Evolutionary conservation across 2,888 invertebrate genomes (phyloP).

Genomic region (Belgica antarctica): DNA sequence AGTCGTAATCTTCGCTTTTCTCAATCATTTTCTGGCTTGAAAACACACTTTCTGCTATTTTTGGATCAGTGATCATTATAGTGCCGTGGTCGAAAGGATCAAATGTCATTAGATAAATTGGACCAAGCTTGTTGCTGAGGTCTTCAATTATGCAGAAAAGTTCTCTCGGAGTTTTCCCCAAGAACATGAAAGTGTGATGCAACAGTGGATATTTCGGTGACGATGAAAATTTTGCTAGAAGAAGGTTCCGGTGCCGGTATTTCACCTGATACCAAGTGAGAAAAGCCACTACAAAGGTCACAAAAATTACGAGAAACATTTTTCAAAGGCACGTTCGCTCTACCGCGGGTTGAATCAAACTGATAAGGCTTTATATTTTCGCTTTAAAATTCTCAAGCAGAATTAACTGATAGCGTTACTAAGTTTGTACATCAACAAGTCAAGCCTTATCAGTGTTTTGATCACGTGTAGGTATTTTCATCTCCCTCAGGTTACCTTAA

Average conservation of each 20-base stretch:
- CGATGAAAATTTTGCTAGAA: constrained; percentile 48
- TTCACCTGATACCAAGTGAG: constrained; percentile 10
- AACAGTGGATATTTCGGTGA: constrained; percentile 48
- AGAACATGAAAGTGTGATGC: constrained; percentile 47
- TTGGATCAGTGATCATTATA: background rate
- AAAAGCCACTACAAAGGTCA: background rate
- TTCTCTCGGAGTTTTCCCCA: background rate
- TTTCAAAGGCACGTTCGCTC: background rate
- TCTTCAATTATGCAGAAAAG: background rate
- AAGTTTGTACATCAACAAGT: no score
- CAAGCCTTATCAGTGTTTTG: no score
- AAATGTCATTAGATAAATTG: background rate
- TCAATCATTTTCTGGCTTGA: constrained; percentile 56
- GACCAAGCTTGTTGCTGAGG: background rate
- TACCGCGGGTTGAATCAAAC: no score
- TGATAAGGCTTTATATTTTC: no score
- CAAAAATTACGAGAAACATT: constrained; percentile 5
- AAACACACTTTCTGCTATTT: constrained; percentile 50
- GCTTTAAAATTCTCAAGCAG: no score
- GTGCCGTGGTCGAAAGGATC: background rate
- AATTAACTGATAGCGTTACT: no score
- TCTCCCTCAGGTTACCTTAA: no score
- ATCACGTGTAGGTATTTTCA: no score
- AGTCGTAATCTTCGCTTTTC: constrained; percentile 55
- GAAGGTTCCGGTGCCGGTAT: background rate